Percentiles rank a stretch among this genome's conserved stretches.
Conservation (phyloP, 2,888 invertebrate genomes). For the Leptinotarsa rubiginosa region DNA sequence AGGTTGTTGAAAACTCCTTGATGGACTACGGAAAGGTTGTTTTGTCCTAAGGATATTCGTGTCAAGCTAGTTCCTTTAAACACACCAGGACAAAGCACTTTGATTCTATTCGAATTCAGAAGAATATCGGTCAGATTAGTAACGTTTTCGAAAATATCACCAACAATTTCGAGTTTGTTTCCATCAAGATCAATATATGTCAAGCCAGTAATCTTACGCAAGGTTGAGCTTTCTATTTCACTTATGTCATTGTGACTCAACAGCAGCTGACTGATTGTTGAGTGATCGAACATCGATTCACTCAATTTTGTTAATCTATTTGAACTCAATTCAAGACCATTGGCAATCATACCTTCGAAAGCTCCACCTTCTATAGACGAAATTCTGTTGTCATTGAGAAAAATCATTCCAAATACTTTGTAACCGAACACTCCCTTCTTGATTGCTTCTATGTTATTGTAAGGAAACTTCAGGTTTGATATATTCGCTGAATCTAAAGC, state of each 20-base stretch:
- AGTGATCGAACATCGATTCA: not conserved
- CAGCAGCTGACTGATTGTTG: not conserved
- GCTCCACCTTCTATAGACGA: constrained; percentile 17
- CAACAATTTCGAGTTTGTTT: constrained; percentile 18
- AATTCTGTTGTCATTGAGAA: not conserved
- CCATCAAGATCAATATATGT: constrained; percentile 3
- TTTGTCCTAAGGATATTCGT: not conserved
- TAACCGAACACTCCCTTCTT: constrained; percentile 17
- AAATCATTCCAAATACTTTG: not conserved
- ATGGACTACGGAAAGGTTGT: constrained; percentile 6
- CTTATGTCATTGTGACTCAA: not conserved
- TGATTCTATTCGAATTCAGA: constrained; percentile 3
- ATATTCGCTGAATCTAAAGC: constrained; percentile 11
- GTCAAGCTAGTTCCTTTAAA: constrained; percentile 9
- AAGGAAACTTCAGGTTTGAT: not conserved
- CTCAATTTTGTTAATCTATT: constrained; percentile 7
- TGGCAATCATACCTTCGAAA: constrained; percentile 11
- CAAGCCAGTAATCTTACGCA: not conserved
- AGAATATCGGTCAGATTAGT: not conserved
- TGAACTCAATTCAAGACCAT: not conserved
- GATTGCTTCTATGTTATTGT: not conserved
- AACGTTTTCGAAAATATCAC: constrained; percentile 6
- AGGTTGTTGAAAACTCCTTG: constrained; percentile 25
- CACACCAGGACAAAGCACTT: not conserved
- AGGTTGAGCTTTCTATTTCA: constrained; percentile 9